Base-by-base conservation (phyloP, 1,140 invertebrate genomes). In the Notospermus geniculatus region DNA sequence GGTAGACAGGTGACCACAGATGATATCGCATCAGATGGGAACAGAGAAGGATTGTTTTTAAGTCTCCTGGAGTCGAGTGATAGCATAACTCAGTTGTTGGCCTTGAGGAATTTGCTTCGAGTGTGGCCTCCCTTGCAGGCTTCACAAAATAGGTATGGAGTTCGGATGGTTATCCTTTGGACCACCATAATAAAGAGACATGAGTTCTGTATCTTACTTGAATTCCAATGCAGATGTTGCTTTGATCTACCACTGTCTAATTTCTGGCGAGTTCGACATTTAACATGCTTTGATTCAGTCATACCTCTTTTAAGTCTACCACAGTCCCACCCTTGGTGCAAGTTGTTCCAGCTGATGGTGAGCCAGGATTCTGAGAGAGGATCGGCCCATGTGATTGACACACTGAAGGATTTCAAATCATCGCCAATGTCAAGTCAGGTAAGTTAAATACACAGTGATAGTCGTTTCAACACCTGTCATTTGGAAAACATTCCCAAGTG, bases 51-150 rank as follows among this genome's bases (percentile, higher is more conserved):
- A 50, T 23, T 62, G 22, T 72, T 70, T 45, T n/a, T 41, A 23
- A 55, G 23, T 19, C 50, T 74, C 11, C 55, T 74, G 29, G 23
- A 43, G 22, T 23, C 66, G 27, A 65, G 65, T 54, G 50, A 13
- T 1, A 57, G 17, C 25, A 58, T 56, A n/a, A 36, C 58, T 2
- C 66, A 71, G 57, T 73, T 62, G 30, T 32, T 59, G 25, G 32
- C 65, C n/a, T n/a, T 72, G 4, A 63, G 58, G 59, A 59, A 66
- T 22, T 62, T 74, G 25, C 65, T 74, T 19, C 54, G 66, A 22
- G 59, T 71, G n/a, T 74, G 72, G 72, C 72, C 72, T 32, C 43
- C 64, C 32, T 43, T 70, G 1, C 30, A 45, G 43, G 25, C 54
- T 36, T 15, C 27, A 2, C 28, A 56, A 41, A 43, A 57, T 19